phyloP scores from a whole-genome alignment of 2,113 vertebrate genomes.

The Otus sunia region DNA sequence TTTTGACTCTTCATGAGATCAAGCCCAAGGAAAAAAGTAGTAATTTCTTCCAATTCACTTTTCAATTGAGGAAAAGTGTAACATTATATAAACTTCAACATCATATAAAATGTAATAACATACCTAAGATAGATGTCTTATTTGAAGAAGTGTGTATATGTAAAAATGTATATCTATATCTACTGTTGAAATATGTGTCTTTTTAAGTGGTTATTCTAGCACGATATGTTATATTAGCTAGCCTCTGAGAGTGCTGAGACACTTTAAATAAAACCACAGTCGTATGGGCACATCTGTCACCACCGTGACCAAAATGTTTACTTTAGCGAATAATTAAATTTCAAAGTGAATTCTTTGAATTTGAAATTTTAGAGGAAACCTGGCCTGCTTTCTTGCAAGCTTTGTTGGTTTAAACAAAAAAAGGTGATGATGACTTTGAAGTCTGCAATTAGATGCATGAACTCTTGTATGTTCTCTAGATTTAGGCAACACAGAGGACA shows the following conservation, averaged over 20 bases:
- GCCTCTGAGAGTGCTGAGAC: not conserved
- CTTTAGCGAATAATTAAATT: slow-evolving; percentile 76
- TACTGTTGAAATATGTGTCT: not conserved
- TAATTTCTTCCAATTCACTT: not conserved
- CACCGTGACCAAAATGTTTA: slow-evolving; percentile 73
- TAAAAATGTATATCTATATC: not conserved
- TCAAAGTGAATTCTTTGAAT: slow-evolving; percentile 77
- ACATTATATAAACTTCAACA: not conserved
- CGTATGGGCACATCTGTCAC: not conserved
- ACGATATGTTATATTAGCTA: not conserved
- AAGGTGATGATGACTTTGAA: slow-evolving; percentile 76
- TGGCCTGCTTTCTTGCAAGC: slow-evolving; percentile 76
- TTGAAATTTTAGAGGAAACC: slow-evolving; percentile 78
- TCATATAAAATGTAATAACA: not conserved
- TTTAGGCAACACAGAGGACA: slow-evolving; percentile 19
- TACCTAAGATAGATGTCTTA: not conserved
- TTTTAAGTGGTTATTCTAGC: not conserved
- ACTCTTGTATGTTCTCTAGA: slow-evolving; percentile 60
- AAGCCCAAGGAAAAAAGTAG: not conserved
- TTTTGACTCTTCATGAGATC: not conserved
- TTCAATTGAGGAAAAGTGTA: not conserved
- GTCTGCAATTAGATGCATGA: slow-evolving; percentile 75
- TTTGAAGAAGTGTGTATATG: not conserved
- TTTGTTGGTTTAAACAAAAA: slow-evolving; percentile 68
- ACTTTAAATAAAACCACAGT: not conserved